A percentile compares a stretch with the other conserved stretches of the same genome.
Evolutionary conservation across 2,888 invertebrate species (phyloP).

Genomic region (Halictus ligatus): DNA sequence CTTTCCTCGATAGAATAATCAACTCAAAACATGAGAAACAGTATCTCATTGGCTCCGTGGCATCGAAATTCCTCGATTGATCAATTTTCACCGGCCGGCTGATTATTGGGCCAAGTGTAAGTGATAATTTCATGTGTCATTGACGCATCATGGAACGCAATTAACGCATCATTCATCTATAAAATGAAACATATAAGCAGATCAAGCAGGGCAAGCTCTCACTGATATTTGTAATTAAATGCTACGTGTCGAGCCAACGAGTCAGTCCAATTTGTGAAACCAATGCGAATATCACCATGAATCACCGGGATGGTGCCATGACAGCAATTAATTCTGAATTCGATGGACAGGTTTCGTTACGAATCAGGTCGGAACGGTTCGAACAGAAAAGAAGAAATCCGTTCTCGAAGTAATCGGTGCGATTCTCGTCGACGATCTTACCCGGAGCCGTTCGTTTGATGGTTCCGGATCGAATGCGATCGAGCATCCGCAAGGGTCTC

Average conservation of each 20-base stretch:
- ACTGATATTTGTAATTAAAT: not conserved
- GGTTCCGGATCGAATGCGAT: not conserved
- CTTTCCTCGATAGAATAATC: no score
- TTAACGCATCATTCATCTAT: not conserved
- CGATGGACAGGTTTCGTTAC: not conserved
- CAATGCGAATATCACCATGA: not conserved
- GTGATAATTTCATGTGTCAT: not conserved
- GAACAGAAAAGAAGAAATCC: not conserved
- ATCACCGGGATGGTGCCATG: not conserved
- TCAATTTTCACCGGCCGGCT: not conserved
- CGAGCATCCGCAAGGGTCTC: no score
- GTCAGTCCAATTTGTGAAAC: not conserved
- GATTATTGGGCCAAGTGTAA: not conserved
- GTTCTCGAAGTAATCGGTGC: not conserved
- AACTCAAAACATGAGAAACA: not conserved
- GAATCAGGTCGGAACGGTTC: not conserved
- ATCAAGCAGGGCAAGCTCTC: not conserved
- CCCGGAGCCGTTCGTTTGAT: not conserved
- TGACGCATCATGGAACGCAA: not conserved
- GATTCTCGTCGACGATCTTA: not conserved
- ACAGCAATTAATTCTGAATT: not conserved
- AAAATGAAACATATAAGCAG: not conserved
- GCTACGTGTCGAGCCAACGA: not conserved
- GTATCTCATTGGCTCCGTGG: not conserved
- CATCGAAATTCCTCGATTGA: not conserved